Percentiles rank a stretch among this genome's conserved stretches.
These are phyloP conservation scores for Ophioderma brevispina DNA, from an alignment of 35 echinoderm and acorn worm species.

Conservation along the genomic window DNA sequence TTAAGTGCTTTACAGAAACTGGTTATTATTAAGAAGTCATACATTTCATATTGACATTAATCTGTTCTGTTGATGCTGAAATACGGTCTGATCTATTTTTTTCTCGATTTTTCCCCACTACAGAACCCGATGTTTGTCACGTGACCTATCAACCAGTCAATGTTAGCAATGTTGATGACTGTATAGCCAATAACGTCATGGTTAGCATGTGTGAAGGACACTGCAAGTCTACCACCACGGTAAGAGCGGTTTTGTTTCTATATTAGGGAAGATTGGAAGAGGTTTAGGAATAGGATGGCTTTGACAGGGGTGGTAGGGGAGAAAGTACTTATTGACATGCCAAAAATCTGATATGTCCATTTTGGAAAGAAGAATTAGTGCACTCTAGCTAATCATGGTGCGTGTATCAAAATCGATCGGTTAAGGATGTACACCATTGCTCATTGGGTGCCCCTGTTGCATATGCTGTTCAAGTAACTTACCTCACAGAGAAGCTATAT, in stretches of 20 bases:
- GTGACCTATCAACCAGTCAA: background rate
- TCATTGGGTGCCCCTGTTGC: too few species aligned
- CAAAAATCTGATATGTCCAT: background rate
- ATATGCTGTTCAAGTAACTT: too few species aligned
- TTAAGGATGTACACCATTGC: background rate
- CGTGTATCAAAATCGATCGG: background rate
- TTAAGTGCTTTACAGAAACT: too few species aligned
- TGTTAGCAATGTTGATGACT: background rate
- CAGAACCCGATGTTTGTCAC: background rate
- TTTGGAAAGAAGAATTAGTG: background rate
- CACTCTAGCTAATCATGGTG: background rate
- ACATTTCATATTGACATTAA: too few species aligned
- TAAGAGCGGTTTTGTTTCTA: too few species aligned
- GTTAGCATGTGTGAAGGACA: slow-evolving; percentile 4
- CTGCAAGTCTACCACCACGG: background rate
- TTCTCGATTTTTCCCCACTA: too few species aligned
- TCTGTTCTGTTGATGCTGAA: too few species aligned
- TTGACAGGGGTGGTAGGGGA: background rate
- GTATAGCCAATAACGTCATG: background rate
- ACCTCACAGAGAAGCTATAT: too few species aligned
- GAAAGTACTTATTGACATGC: background rate
- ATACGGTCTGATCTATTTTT: too few species aligned
- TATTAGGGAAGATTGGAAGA: too few species aligned
- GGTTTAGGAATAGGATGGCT: too few species aligned
- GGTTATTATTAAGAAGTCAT: too few species aligned